phyloP scores from a whole-genome alignment of 2,888 invertebrate species.

The Acanthosepion pharaonis region DNA sequence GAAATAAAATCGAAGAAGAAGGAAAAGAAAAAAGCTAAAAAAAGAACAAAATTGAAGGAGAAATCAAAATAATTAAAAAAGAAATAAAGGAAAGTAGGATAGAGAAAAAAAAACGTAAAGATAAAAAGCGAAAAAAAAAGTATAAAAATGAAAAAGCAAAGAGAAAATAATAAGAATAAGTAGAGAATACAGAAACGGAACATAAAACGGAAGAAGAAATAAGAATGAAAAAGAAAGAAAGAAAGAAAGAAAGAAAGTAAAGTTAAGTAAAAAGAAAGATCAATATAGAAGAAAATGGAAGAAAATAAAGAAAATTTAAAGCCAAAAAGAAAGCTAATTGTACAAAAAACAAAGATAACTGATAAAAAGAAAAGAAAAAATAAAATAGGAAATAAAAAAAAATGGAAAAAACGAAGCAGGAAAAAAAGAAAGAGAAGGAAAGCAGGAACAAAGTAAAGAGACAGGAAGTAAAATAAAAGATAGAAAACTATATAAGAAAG shows the following conservation, averaged over 20 bases:
- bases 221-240: not conserved
- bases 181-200: not conserved
- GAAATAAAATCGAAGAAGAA: too few relatives aligned
- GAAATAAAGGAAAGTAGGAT: too few relatives aligned
- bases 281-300: not conserved
- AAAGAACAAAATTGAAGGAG: not conserved
- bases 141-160: not conserved
- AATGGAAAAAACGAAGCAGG: not conserved
- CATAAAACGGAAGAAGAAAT: too few relatives aligned
- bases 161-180: not conserved
- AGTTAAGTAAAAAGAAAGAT: not conserved
- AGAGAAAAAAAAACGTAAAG: too few relatives aligned
- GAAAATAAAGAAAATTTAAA: too few relatives aligned
- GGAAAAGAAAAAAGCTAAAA: too few relatives aligned
- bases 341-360: not conserved
- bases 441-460: not conserved
- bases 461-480: not conserved
- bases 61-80: too few relatives aligned
- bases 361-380: not conserved
- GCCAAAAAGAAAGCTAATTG: not conserved
- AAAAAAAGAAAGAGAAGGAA: not conserved
- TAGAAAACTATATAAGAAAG: not conserved
- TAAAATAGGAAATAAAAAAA: not conserved
- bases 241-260: not conserved
- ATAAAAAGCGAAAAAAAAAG: too few relatives aligned